Percentiles rank a stretch among this genome's conserved stretches.
Evolutionary conservation across 2,888 invertebrate species (phyloP).

Genomic region (Miltochrista miniata): DNA sequence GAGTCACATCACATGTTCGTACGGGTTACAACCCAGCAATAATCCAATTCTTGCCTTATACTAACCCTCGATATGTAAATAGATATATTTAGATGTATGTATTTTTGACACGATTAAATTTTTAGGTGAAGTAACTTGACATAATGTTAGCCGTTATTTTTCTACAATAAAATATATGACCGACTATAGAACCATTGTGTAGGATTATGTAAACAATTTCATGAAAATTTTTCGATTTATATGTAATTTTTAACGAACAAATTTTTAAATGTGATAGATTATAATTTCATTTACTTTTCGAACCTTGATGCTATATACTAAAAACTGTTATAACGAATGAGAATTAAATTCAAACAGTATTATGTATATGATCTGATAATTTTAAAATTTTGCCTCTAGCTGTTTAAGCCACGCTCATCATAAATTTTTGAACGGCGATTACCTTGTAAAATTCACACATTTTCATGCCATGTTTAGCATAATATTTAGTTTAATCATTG

Average conservation of each 20-base stretch:
- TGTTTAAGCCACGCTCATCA: too few relatives aligned
- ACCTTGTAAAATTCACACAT: slow-evolving; percentile 41
- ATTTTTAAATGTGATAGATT: too few relatives aligned
- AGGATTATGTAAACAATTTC: too few relatives aligned
- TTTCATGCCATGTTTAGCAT: slow-evolving; percentile 53
- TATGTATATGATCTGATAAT: too few relatives aligned
- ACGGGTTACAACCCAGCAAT: background rate
- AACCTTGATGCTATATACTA: too few relatives aligned
- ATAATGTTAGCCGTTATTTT: slow-evolving; percentile 36
- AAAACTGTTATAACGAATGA: too few relatives aligned
- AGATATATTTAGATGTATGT: slow-evolving; percentile 40
- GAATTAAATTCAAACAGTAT: too few relatives aligned
- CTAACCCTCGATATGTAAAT: slow-evolving; percentile 28
- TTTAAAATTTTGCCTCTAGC: background rate
- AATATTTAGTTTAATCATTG: slow-evolving; percentile 42
- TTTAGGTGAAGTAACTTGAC: slow-evolving; percentile 29
- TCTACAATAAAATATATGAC: slow-evolving; percentile 20
- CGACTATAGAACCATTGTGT: background rate
- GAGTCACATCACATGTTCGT: background rate
- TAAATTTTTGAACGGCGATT: too few relatives aligned
- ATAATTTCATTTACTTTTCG: too few relatives aligned
- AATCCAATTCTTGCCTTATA: slow-evolving; percentile 38
- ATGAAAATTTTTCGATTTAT: too few relatives aligned
- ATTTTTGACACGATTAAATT: slow-evolving; percentile 41
- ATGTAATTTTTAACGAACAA: too few relatives aligned